These are phyloP conservation scores for Betta splendens DNA, from an alignment of 2,797 vertebrate genomes.

Conservation along the genomic window DNA sequence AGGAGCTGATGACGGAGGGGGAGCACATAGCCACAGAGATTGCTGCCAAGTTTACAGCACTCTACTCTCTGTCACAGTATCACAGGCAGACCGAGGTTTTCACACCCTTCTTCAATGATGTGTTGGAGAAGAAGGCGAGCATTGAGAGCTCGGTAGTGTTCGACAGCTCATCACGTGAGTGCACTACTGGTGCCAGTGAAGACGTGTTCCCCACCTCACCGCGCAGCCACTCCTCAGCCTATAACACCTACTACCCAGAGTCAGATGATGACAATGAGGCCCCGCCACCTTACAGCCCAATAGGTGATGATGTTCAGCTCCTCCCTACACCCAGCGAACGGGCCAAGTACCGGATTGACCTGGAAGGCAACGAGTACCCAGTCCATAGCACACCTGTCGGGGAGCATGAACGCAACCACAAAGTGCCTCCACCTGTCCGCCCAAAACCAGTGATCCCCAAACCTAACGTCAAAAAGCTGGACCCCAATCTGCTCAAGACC, in stretches of 20 bases:
- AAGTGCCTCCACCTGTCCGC: constrained; percentile 98
- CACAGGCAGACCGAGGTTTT: constrained; percentile 98
- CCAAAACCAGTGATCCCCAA: constrained; percentile 92
- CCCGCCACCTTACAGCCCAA: constrained; percentile 97
- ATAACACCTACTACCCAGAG: constrained; percentile 90
- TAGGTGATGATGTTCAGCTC: constrained; percentile 96
- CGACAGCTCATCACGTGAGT: constrained; percentile 88
- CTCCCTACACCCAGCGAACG: constrained; percentile 93
- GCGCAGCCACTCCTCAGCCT: constrained; percentile 89
- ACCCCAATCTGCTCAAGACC: constrained; percentile 97
- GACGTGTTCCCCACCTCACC: constrained; percentile 94
- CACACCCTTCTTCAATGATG: constrained; percentile 96
- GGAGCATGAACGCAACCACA: constrained; percentile 98
- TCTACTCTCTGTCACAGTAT: constrained; percentile 98
- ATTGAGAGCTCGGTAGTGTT: constrained; percentile 95
- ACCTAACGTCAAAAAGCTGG: constrained; percentile 93
- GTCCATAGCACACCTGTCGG: constrained; percentile 94
- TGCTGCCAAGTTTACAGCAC: constrained; percentile 94
- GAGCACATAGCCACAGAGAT: constrained; percentile 99
- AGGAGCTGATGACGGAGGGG: constrained; percentile 98
- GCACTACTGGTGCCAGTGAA: constrained; percentile 85
- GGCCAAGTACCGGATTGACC: constrained; percentile 92
- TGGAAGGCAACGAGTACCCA: constrained; percentile 97
- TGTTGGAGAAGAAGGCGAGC: constrained; percentile 93
- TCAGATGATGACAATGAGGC: constrained; percentile 98